Evolutionary conservation across 1,140 invertebrate species (phyloP).

Genomic region (Danaus plexippus): DNA sequence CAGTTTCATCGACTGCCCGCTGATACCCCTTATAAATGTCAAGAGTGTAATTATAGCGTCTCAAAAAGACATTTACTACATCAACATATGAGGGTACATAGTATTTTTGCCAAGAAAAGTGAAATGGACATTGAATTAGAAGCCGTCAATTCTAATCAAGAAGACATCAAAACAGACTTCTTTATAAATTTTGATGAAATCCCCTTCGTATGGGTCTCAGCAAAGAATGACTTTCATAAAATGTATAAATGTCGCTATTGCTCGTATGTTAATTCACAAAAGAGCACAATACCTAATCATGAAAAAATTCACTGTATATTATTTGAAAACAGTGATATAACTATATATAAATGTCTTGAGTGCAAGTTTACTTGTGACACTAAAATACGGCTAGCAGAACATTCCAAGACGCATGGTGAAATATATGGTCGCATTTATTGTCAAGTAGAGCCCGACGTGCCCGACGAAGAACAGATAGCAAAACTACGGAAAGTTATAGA

Average conservation of each 20-base stretch:
- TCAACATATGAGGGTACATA: conserved; percentile 85
- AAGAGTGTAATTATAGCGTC: conserved; percentile 86
- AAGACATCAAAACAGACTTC: conserved; percentile 27
- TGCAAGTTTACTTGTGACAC: conserved; percentile 88
- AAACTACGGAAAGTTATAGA: conserved; percentile 72
- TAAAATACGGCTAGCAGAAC: conserved; percentile 81
- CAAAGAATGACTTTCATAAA: conserved; percentile 81
- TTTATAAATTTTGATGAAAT: conserved; percentile 56
- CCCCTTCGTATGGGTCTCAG: conserved; percentile 82
- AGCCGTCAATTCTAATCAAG: conserved; percentile 24
- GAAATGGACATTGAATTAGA: conserved; percentile 50
- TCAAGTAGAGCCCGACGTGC: conserved; percentile 75
- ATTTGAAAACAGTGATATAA: conserved; percentile 67
- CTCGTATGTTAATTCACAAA: conserved; percentile 84
- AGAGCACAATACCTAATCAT: conserved; percentile 87
- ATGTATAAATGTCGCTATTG: conserved; percentile 90
- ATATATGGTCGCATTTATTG: conserved; percentile 79
- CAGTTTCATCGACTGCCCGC: conserved; percentile 84
- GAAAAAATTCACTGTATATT: conserved; percentile 84
- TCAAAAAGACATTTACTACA: conserved; percentile 83
- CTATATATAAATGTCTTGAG: conserved; percentile 76
- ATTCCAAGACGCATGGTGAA: conserved; percentile 84
- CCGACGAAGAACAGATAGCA: conserved; percentile 78
- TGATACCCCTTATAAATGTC: conserved; percentile 83
- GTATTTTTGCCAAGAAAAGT: conserved; percentile 64